Evolutionary conservation across 2,888 invertebrate species (phyloP).

Genomic region (Orthosia cruda): DNA sequence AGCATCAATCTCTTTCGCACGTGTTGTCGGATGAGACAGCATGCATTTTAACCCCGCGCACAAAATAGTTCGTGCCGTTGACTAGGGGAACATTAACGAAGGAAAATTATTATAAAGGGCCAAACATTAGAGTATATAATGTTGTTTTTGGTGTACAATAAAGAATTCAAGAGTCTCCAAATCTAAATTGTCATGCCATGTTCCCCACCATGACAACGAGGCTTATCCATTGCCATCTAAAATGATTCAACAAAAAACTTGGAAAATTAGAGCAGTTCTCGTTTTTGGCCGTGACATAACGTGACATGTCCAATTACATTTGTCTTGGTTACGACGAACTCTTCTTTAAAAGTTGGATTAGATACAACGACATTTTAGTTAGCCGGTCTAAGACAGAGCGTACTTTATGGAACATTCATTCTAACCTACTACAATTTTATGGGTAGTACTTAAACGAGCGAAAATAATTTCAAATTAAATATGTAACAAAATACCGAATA

Average conservation of each 20-base stretch:
- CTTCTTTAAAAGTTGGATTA: slow-evolving; percentile 34
- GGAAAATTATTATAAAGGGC: too few relatives aligned
- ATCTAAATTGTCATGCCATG: slow-evolving; percentile 14
- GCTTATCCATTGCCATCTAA: slow-evolving; percentile 38
- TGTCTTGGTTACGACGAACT: slow-evolving; percentile 46
- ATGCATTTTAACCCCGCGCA: too few relatives aligned
- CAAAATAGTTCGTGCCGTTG: too few relatives aligned
- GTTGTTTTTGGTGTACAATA: too few relatives aligned
- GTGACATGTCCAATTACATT: slow-evolving; percentile 58
- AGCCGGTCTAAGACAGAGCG: not conserved
- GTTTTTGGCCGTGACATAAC: slow-evolving; percentile 54
- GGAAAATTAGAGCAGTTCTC: slow-evolving; percentile 40
- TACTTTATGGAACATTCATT: slow-evolving; percentile 1
- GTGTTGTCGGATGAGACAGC: too few relatives aligned
- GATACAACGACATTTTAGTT: slow-evolving; percentile 16
- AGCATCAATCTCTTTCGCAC: too few relatives aligned
- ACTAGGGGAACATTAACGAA: too few relatives aligned
- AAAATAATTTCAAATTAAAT: too few relatives aligned
- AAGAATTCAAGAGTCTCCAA: not conserved
- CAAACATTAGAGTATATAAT: too few relatives aligned
- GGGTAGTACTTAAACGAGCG: too few relatives aligned
- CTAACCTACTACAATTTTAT: too few relatives aligned
- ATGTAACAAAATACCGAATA: too few relatives aligned
- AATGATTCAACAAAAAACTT: slow-evolving; percentile 51
- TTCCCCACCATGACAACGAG: slow-evolving; percentile 4